phyloP scores from a whole-genome alignment of 2,797 vertebrate species.

The Aselliscus stoliczkanus region DNA sequence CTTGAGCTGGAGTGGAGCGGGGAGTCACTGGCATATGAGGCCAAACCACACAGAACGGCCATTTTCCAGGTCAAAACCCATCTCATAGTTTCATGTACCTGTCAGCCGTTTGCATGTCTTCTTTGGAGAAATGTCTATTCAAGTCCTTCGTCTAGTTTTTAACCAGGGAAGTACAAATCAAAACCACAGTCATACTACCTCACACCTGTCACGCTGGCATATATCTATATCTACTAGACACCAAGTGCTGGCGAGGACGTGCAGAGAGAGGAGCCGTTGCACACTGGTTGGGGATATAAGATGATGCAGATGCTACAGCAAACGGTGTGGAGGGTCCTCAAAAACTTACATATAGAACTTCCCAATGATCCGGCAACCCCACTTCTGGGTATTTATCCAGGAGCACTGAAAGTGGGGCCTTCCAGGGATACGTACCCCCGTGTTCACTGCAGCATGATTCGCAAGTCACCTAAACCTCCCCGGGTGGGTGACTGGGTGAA shows the following conservation, averaged over 20 bases:
- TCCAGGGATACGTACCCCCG: not conserved
- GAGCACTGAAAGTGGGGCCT: not conserved
- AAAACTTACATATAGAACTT: not conserved
- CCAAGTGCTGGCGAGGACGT: not conserved
- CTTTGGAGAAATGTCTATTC: not conserved
- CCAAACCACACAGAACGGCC: too few relatives aligned
- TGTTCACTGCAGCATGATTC: not conserved
- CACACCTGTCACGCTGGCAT: not conserved
- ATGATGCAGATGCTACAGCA: not conserved
- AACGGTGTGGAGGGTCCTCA: not conserved
- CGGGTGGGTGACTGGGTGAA: too few relatives aligned
- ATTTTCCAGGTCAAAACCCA: not conserved
- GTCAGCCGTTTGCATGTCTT: not conserved
- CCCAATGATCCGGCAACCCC: not conserved
- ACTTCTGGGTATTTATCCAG: not conserved
- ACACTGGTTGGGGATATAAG: not conserved
- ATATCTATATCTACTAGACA: too few relatives aligned
- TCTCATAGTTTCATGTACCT: not conserved
- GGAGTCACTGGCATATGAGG: fast-evolving
- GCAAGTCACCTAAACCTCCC: not conserved
- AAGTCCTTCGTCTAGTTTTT: not conserved
- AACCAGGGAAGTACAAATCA: not conserved
- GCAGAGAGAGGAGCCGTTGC: too few relatives aligned
- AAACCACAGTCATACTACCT: not conserved
- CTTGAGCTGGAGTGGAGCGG: not conserved